Conservation (phyloP, 2,888 invertebrate genomes). For the Stratiomys singularior region DNA sequence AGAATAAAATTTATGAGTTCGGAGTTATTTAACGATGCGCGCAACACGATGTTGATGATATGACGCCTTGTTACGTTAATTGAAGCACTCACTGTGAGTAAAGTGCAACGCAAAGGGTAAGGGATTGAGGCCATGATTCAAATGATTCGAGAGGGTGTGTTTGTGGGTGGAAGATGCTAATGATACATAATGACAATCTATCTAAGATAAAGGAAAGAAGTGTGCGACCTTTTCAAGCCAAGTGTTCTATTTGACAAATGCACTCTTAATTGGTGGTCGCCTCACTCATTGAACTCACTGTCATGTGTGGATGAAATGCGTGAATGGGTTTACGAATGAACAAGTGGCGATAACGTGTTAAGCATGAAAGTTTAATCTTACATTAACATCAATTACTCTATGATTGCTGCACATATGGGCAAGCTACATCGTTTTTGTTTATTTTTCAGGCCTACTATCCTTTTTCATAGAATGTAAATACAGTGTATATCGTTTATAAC, state of each 20-base stretch:
- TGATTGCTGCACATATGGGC: too few species aligned
- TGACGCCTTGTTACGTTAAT: constrained; percentile 42
- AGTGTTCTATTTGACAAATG: constrained; percentile 40
- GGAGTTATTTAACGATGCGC: constrained; percentile 13
- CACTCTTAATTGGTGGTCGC: constrained; percentile 21
- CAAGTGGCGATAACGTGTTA: neutral
- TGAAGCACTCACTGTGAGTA: constrained; percentile 29
- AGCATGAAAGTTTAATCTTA: neutral
- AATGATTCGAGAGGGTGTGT: neutral
- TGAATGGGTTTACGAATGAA: neutral
- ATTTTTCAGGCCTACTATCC: too few species aligned
- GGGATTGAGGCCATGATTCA: neutral
- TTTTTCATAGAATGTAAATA: too few species aligned
- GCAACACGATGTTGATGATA: constrained; percentile 19
- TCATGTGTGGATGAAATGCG: neutral
- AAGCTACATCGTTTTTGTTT: too few species aligned
- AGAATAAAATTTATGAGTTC: constrained; percentile 38
- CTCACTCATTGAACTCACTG: constrained; percentile 20
- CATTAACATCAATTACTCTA: neutral
- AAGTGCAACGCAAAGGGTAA: neutral
- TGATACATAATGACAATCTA: constrained; percentile 26
- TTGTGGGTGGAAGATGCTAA: constrained; percentile 37
- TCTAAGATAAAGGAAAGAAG: constrained; percentile 17
- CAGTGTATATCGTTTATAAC: too few species aligned
- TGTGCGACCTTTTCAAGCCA: constrained; percentile 14